Evolutionary conservation across 2,888 invertebrate genomes (phyloP).

Genomic region (Hypselothyrea guttata): DNA sequence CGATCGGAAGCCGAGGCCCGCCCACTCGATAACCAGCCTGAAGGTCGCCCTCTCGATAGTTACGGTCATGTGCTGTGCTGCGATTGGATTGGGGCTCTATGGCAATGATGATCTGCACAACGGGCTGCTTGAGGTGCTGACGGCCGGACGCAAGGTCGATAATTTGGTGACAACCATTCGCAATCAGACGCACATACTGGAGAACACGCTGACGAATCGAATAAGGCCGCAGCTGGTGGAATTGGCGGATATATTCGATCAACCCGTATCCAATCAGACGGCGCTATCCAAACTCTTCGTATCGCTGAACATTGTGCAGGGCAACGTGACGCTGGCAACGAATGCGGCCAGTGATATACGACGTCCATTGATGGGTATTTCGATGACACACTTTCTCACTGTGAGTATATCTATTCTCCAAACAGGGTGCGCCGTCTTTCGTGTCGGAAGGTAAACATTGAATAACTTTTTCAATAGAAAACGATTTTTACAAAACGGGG

Average conservation of each 20-base stretch:
- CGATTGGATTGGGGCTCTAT: constrained; percentile 94
- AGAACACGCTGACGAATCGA: constrained; percentile 87
- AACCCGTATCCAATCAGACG: constrained; percentile 90
- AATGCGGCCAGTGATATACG: constrained; percentile 90
- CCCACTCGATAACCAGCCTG: constrained; percentile 93
- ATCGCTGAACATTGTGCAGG: constrained; percentile 87
- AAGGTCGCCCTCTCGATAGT: constrained; percentile 91
- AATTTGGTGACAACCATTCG: constrained; percentile 90
- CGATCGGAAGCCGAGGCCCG: constrained; percentile 95
- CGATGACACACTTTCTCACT: constrained; percentile 85
- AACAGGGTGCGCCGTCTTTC: no score
- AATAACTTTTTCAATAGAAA: no score
- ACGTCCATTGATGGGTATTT: constrained; percentile 87
- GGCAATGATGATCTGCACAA: constrained; percentile 97
- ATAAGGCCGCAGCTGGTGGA: constrained; percentile 88
- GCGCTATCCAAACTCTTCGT: constrained; percentile 88
- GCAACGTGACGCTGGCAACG: constrained; percentile 89
- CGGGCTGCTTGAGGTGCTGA: constrained; percentile 91
- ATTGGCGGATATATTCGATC: constrained; percentile 89
- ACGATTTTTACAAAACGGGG: no score
- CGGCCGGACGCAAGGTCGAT: constrained; percentile 91
- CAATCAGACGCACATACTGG: constrained; percentile 91
- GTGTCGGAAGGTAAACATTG: no score
- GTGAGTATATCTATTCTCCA: constrained; percentile 58
- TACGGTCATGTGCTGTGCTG: constrained; percentile 94